These are phyloP conservation scores for Pelecanus crispus DNA, from an alignment of 2,113 vertebrate genomes.

Conservation along the genomic window DNA sequence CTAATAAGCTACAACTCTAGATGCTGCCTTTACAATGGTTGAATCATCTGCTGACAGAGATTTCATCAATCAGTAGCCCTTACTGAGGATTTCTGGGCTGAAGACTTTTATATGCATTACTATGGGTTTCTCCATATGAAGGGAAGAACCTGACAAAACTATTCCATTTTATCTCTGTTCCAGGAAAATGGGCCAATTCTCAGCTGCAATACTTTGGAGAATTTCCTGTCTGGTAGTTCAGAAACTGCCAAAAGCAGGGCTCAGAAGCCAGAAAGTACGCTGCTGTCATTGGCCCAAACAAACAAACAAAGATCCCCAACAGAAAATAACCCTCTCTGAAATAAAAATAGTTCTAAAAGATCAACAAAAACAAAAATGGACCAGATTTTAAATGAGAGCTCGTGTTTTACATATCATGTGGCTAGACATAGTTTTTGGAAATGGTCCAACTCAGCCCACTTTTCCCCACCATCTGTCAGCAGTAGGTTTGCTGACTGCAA, in stretches of 20 bases:
- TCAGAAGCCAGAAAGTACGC: conserved; percentile 39
- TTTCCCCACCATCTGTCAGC: conserved; percentile 74
- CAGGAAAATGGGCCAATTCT: conserved; percentile 74
- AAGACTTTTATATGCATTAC: neutral
- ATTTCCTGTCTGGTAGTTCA: conserved; percentile 72
- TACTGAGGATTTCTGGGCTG: neutral
- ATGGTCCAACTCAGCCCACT: conserved; percentile 59
- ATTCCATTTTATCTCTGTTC: conserved; percentile 63
- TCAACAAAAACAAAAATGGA: conserved; percentile 36
- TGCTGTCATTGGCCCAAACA: conserved; percentile 64
- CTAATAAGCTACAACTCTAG: neutral
- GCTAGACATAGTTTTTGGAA: conserved; percentile 70
- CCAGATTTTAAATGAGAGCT: conserved; percentile 41
- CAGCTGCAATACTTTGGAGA: conserved; percentile 64
- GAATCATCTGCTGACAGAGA: neutral
- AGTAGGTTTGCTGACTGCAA: conserved; percentile 61
- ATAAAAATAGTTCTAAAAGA: conserved; percentile 50
- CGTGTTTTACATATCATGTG: conserved; percentile 47
- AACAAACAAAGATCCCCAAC: conserved; percentile 40
- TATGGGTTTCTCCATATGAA: neutral
- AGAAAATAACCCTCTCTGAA: neutral
- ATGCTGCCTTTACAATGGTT: neutral
- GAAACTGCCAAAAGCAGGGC: conserved; percentile 68
- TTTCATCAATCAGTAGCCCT: neutral
- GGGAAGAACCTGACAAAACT: conserved; percentile 56